Evolutionary conservation across 2,113 vertebrate genomes (phyloP).

Genomic region (Zosterops pallidus): DNA sequence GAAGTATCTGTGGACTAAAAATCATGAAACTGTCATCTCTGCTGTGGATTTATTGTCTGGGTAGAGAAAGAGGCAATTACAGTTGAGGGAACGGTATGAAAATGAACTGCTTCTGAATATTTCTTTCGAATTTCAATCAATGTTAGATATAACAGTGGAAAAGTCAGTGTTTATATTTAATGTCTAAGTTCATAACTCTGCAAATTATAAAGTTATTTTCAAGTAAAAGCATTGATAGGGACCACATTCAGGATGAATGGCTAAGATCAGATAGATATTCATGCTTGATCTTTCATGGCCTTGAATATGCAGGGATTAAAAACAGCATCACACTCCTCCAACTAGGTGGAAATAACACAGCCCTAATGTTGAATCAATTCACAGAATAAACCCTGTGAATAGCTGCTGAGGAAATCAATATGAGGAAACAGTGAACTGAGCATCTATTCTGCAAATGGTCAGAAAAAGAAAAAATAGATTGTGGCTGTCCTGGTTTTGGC

Average conservation of each 20-base stretch:
- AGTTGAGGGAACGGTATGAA: not conserved
- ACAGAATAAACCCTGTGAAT: constrained; percentile 9
- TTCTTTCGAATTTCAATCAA: not conserved
- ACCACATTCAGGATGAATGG: not conserved
- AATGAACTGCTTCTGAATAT: not conserved
- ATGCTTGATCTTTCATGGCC: constrained; percentile 3
- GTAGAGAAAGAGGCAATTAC: not conserved
- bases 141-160: not conserved
- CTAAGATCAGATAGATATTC: not conserved
- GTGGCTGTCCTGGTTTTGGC: not conserved
- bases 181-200: not conserved
- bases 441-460: not conserved
- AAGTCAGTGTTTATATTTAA: not conserved
- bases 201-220: not conserved
- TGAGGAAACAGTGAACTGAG: not conserved
- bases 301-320: constrained; percentile 7
- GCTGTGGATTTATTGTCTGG: not conserved
- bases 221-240: not conserved
- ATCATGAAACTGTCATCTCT: not conserved
- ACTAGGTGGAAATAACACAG: not conserved
- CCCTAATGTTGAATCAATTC: constrained; percentile 24
- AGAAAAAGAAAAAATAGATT: not conserved
- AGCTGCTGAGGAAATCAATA: constrained; percentile 19
- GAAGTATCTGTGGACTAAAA: not conserved
- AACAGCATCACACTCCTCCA: not conserved